Percentiles rank a stretch among this genome's conserved stretches.
Conservation (phyloP, 2,888 invertebrate species). For the Clistopyga incitator region DNA sequence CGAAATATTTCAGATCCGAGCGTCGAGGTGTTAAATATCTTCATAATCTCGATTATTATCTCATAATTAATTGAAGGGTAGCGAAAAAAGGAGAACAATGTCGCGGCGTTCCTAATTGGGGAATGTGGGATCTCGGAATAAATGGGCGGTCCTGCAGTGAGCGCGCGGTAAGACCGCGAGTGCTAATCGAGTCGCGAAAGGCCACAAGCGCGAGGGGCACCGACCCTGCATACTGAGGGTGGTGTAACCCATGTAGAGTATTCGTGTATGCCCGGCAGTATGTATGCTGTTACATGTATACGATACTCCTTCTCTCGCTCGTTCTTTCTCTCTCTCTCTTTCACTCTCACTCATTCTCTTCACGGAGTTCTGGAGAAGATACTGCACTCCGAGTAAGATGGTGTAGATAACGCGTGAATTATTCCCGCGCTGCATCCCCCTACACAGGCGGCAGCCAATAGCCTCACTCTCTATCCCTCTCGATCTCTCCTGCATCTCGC, state of each 20-base stretch:
- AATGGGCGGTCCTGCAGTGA: conserved; percentile 49
- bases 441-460: conserved; percentile 73
- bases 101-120: conserved; percentile 59
- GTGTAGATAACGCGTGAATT: conserved; percentile 83
- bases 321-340: conserved; percentile 4
- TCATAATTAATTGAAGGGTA: conserved; percentile 12
- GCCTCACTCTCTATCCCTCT: conserved; percentile 55
- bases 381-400: conserved; percentile 80
- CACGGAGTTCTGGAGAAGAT: conserved; percentile 76
- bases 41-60: conserved; percentile 30
- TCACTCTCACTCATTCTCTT: conserved; percentile 47
- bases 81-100: conserved; percentile 17
- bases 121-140: conserved; percentile 61
- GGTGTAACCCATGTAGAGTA: conserved; percentile 71
- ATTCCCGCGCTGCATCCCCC: conserved; percentile 79
- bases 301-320: conserved; percentile 63
- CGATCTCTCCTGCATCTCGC: conserved; percentile 42
- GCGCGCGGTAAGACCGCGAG: conserved; percentile 45
- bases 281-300: conserved; percentile 70
- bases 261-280: conserved; percentile 68
- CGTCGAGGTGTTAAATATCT: conserved; percentile 15
- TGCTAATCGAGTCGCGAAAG: conserved; percentile 70
- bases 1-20: not conserved
- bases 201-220: conserved; percentile 55
- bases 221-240: conserved; percentile 70